Conservation (phyloP, 2,113 vertebrate species). For the Heptranchias perlo region DNA sequence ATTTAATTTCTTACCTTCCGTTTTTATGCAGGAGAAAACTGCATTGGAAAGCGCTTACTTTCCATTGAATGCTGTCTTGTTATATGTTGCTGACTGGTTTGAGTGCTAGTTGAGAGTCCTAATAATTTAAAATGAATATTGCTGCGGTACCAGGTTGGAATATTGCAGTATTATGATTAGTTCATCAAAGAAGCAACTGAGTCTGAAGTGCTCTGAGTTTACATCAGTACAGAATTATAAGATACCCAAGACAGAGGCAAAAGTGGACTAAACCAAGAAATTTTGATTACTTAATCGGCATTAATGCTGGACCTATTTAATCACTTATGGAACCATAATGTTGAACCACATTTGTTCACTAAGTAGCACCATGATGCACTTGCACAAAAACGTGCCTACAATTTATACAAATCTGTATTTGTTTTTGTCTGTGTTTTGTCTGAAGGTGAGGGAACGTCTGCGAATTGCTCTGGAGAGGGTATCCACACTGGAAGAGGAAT, state of each 20-base stretch:
- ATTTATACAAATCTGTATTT: constrained; percentile 37
- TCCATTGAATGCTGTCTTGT: background rate
- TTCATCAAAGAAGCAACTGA: background rate
- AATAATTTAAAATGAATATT: background rate
- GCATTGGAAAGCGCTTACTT: background rate
- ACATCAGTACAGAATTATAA: constrained; percentile 14
- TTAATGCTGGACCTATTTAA: background rate
- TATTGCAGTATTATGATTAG: constrained; percentile 24
- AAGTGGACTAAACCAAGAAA: constrained; percentile 29
- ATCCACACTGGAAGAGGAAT: constrained; percentile 91
- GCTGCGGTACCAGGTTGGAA: constrained; percentile 34
- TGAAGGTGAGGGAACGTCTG: constrained; percentile 85
- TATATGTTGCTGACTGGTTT: background rate
- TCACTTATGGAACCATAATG: constrained; percentile 16
- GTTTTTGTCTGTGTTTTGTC: constrained; percentile 61
- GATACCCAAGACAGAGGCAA: constrained; percentile 28
- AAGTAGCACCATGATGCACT: constrained; percentile 7
- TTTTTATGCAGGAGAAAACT: background rate
- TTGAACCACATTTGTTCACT: constrained; percentile 12
- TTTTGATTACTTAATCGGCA: constrained; percentile 16
- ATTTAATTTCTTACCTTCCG: background rate
- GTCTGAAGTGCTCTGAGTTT: constrained; percentile 6
- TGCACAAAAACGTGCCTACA: background rate
- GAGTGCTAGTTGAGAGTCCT: background rate
- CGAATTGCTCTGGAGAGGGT: constrained; percentile 95